Base-by-base conservation (phyloP, 2,113 vertebrate species). In the Phalacrocorax aristotelis region DNA sequence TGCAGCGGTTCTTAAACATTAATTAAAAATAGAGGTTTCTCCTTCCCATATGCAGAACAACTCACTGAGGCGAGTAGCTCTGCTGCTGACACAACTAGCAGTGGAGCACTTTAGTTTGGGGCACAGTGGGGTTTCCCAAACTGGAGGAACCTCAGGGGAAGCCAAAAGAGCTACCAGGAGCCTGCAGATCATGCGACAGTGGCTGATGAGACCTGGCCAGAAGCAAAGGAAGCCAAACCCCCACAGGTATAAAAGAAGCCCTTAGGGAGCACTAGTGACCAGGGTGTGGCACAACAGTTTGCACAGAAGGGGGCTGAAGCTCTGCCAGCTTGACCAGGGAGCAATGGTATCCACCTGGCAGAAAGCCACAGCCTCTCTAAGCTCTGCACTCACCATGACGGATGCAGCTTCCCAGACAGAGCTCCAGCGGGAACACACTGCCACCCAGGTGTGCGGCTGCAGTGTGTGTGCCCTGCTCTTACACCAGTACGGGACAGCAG, bases 171-270 rank as follows among this genome's bases (percentile, higher is more conserved):
- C 21, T 14, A 4, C 58, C 9, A n/a, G 58, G 34, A 36, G 34
- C 34, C 14, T 2, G 3, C 34, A 36, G 58, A 14, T 36, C 6
- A 4, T 4, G 4, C 10, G 2, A 60, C 22, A 60, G 34, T 6
- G 1, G 58, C 14, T 60, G 34, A 16, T 1, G 6, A 23, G 22
- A 60, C 34, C 21, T 23, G 9, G 6, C 22, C 34, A 36, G 34
- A 14, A 25, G 22, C 58, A 36, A 60, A 1, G 34, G 34, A 9
- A 7, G 58, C 58, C 14, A 36, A 23, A 34, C 22, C 14, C 22
- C 34, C 4, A 10, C 34, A 10, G 9, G 9, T 60, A 36, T 15
- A 36, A 60, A 60, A 60, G 34, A 15, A 60, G 58, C 14, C 58
- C 58, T 15, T 60, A 15, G 21, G 22, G 22, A 60, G 58, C 10